Percentiles rank a stretch among this genome's conserved stretches.
phyloP scores from a whole-genome alignment of 2,113 vertebrate species.

The Peromyscus polionotus region DNA sequence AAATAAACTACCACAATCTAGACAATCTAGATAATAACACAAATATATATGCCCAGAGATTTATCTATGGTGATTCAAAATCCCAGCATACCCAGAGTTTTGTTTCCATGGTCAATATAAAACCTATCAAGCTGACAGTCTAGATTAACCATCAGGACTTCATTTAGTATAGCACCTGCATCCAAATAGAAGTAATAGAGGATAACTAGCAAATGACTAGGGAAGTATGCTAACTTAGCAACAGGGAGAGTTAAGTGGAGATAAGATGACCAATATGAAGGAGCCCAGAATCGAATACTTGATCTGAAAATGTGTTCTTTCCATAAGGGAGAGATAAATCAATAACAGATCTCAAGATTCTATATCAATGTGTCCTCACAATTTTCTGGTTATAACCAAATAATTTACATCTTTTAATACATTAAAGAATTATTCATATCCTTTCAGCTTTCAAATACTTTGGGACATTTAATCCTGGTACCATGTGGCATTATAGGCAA shows the following conservation, averaged over 20 bases:
- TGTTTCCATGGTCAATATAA: not conserved
- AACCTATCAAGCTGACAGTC: not conserved
- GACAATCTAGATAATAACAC: not conserved
- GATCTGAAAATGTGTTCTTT: not conserved
- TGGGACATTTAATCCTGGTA: not conserved
- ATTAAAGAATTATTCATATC: not conserved
- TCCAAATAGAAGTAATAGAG: not conserved
- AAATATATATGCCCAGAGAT: not conserved
- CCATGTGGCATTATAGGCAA: not conserved
- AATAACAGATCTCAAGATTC: not conserved
- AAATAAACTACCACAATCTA: not conserved
- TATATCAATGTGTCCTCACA: not conserved
- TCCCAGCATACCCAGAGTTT: not conserved
- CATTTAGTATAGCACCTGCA: not conserved
- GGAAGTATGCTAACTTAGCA: not conserved
- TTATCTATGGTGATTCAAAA: not conserved
- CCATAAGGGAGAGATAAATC: not conserved
- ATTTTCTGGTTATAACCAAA: not conserved
- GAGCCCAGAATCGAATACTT: not conserved
- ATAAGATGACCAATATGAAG: not conserved
- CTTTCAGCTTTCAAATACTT: not conserved
- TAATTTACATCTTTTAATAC: not conserved
- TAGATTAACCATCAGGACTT: too few relatives aligned
- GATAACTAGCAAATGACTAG: not conserved
- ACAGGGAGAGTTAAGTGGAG: not conserved